Evolutionary conservation across 2,797 vertebrate genomes (phyloP).

Genomic region (Phrynocephalus forsythii): DNA sequence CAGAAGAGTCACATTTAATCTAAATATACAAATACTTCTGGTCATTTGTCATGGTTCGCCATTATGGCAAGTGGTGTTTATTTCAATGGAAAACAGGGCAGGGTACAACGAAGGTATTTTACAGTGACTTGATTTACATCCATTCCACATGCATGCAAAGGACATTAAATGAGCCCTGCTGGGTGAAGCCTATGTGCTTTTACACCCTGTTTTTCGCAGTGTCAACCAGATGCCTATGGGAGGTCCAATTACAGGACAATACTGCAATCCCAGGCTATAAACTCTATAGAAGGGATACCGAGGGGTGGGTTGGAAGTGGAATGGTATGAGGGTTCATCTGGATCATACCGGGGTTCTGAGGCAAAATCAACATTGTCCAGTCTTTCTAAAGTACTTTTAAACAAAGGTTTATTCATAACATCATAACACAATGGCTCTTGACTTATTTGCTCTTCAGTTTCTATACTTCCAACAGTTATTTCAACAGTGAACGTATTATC

Average conservation of each 20-base stretch:
- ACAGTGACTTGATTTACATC: not conserved
- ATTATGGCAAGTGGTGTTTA: not conserved
- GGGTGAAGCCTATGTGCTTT: not conserved
- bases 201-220: not conserved
- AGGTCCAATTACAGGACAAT: not conserved
- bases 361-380: too few relatives aligned
- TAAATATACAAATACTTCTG: conserved; percentile 41
- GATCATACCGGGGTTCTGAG: too few relatives aligned
- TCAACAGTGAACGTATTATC: too few relatives aligned
- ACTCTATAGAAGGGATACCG: too few relatives aligned
- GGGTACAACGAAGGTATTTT: not conserved
- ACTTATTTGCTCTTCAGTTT: too few relatives aligned
- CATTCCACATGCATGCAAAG: not conserved
- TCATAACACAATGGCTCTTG: too few relatives aligned
- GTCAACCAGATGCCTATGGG: not conserved
- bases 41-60: conserved; percentile 5
- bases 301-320: too few relatives aligned
- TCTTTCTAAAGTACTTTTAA: too few relatives aligned
- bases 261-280: too few relatives aligned
- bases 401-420: too few relatives aligned
- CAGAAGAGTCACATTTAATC: conserved; percentile 19
- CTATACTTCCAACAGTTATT: too few relatives aligned
- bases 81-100: not conserved
- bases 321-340: too few relatives aligned
- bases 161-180: not conserved